Evolutionary conservation across 2,888 invertebrate genomes (phyloP).

Genomic region (Mesochorus sp.): DNA sequence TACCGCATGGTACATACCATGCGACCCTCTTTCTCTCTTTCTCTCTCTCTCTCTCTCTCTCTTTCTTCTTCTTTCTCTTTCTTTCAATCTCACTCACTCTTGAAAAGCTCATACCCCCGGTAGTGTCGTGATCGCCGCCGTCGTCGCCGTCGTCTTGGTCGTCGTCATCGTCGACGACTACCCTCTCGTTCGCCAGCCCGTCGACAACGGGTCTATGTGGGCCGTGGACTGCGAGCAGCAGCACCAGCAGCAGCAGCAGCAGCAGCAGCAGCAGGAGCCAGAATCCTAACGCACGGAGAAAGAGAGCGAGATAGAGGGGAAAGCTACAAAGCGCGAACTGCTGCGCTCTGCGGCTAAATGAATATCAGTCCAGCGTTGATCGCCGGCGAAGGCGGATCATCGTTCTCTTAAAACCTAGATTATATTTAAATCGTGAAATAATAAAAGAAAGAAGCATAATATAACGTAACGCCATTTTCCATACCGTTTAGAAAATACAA

Average conservation of each 20-base stretch:
- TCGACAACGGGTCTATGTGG: constrained; percentile 60
- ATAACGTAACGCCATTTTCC: constrained; percentile 36
- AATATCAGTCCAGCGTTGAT: constrained; percentile 80
- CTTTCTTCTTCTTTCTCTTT: constrained; percentile 20
- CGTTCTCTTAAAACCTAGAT: constrained; percentile 52
- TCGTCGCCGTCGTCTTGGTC: constrained; percentile 27
- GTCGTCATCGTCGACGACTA: constrained; percentile 40
- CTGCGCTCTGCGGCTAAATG: constrained; percentile 78
- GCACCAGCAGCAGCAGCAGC: constrained; percentile 47
- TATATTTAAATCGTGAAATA: constrained; percentile 1
- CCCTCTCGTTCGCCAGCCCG: constrained; percentile 50
- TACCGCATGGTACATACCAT: constrained; percentile 64
- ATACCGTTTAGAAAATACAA: neutral
- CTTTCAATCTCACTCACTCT: constrained; percentile 16
- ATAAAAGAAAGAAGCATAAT: constrained; percentile 10
- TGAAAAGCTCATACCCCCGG: neutral
- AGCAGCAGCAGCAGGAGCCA: constrained; percentile 35
- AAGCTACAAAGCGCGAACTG: constrained; percentile 68
- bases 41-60: constrained; percentile 25
- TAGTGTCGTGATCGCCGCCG: constrained; percentile 1
- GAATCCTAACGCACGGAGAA: constrained; percentile 54
- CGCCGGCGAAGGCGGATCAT: constrained; percentile 78
- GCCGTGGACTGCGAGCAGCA: constrained; percentile 37
- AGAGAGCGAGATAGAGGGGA: constrained; percentile 54
- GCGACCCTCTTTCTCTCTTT: constrained; percentile 38